phyloP scores from a whole-genome alignment of 2,888 invertebrate genomes.

The Fragum sueziense region DNA sequence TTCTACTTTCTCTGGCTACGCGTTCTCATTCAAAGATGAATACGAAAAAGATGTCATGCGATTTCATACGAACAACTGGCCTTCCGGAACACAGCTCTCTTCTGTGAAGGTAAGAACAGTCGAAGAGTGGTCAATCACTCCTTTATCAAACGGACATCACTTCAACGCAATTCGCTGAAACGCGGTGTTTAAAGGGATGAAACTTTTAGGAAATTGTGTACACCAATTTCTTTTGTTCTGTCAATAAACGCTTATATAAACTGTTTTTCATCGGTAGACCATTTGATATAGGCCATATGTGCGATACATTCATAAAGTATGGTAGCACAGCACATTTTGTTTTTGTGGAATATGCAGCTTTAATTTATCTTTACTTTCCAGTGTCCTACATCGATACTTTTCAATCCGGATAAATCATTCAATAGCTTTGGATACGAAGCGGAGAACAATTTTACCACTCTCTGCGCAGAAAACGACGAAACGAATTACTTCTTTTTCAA shows the following conservation, averaged over 20 bases:
- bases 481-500: slow-evolving; percentile 42
- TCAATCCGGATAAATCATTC: slow-evolving; percentile 38
- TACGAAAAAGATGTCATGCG: slow-evolving; percentile 1
- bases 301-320: not conserved
- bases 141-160: no score
- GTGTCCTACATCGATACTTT: slow-evolving; percentile 41
- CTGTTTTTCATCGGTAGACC: no score
- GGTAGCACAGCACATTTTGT: slow-evolving; percentile 10
- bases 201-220: no score
- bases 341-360: no score
- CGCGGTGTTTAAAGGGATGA: no score
- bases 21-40: slow-evolving; percentile 48
- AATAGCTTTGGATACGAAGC: slow-evolving; percentile 54
- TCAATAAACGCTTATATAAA: no score
- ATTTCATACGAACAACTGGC: not conserved
- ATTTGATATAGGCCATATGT: no score
- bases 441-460: slow-evolving; percentile 40
- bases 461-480: slow-evolving; percentile 42
- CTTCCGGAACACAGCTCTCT: not conserved
- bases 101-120: not conserved
- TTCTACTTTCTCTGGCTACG: slow-evolving; percentile 57
- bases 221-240: no score
- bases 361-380: slow-evolving; percentile 29
- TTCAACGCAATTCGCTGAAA: no score
- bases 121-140: no score